phyloP scores from a whole-genome alignment of 2,888 invertebrate species.

The Cryptocephalus moraei region DNA sequence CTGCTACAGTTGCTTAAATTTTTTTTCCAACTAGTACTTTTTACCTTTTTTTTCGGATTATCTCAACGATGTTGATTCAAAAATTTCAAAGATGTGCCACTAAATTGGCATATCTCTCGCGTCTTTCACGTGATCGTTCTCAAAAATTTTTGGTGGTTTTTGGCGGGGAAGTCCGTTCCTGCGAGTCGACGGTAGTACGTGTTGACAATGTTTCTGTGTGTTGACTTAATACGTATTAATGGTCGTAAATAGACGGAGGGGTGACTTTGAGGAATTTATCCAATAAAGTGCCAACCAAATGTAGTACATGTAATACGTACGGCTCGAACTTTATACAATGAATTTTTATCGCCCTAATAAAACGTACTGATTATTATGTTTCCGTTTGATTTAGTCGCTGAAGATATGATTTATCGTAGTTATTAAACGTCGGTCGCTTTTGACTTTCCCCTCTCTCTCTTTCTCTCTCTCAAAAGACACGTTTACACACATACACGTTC shows the following conservation, averaged over 20 bases:
- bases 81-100: too few relatives aligned
- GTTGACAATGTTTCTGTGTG: constrained; percentile 21
- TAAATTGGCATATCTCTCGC: too few relatives aligned
- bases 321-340: not conserved
- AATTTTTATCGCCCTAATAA: constrained; percentile 18
- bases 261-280: constrained; percentile 18
- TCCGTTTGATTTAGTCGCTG: constrained; percentile 16
- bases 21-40: too few relatives aligned
- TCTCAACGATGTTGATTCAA: too few relatives aligned
- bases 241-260: constrained; percentile 19
- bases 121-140: too few relatives aligned
- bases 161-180: constrained; percentile 3
- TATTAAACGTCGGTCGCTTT: too few relatives aligned
- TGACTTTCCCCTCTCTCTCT: constrained; percentile 11
- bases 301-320: not conserved
- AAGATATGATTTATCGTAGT: constrained; percentile 21
- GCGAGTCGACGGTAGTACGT: not conserved
- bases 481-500: too few relatives aligned
- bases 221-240: constrained; percentile 38
- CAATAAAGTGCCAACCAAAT: constrained; percentile 16
- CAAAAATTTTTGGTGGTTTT: too few relatives aligned
- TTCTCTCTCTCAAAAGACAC: constrained; percentile 7
- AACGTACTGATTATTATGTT: constrained; percentile 17
- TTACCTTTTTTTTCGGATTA: too few relatives aligned
- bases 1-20: too few relatives aligned